These are phyloP conservation scores for Trichoplusia ni DNA, from an alignment of 1,140 invertebrate genomes.

Conservation along the genomic window DNA sequence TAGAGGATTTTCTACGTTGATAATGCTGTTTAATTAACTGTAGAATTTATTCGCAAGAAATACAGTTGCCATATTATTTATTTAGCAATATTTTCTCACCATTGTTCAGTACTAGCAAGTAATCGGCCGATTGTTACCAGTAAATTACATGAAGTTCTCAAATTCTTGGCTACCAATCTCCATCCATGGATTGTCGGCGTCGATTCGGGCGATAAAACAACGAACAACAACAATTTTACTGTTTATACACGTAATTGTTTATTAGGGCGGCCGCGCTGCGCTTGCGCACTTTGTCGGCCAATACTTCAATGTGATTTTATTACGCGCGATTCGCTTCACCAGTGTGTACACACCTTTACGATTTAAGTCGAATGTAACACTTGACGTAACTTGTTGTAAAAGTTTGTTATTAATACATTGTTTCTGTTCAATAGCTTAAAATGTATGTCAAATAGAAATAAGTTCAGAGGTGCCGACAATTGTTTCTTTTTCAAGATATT, in stretches of 20 bases:
- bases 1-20: no score
- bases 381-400: conserved; percentile 34
- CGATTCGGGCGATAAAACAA: conserved; percentile 62
- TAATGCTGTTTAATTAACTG: no score
- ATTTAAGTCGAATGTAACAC: conserved; percentile 33
- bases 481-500: not conserved
- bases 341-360: conserved; percentile 35
- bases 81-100: no score
- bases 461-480: not conserved
- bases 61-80: no score
- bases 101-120: not conserved
- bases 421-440: conserved; percentile 24
- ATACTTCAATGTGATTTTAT: conserved; percentile 59
- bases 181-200: conserved; percentile 20
- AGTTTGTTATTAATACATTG: conserved; percentile 15
- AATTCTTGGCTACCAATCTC: not conserved
- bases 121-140: not conserved
- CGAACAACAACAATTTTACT: conserved; percentile 57
- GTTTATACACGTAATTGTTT: conserved; percentile 73
- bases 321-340: conserved; percentile 56
- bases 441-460: conserved; percentile 1
- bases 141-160: not conserved
- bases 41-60: no score
- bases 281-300: conserved; percentile 54
- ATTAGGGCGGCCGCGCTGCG: conserved; percentile 51